A percentile compares a stretch with the other conserved stretches of the same genome.
Conservation (phyloP, 2,113 vertebrate species). For the Beaufortia kweichowensis region DNA sequence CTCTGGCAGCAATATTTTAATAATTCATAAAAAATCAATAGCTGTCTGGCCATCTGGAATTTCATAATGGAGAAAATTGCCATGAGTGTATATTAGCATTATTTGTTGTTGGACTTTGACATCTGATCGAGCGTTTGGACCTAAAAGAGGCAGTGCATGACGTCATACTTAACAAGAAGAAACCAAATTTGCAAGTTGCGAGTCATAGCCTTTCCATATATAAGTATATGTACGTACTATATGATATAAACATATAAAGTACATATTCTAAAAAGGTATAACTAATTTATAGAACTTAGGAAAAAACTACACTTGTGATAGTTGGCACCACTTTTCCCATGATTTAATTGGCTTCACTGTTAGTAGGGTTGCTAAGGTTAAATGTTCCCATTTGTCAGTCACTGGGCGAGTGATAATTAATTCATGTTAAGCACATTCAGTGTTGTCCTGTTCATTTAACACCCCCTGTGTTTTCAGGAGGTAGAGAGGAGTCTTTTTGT, state of each 20-base stretch:
- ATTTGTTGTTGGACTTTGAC: too few species aligned
- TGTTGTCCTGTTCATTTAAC: neutral
- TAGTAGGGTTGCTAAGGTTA: neutral
- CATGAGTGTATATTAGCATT: too few species aligned
- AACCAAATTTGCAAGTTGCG: too few species aligned
- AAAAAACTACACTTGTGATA: neutral
- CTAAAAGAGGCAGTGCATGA: too few species aligned
- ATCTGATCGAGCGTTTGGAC: too few species aligned
- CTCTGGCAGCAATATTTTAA: too few species aligned
- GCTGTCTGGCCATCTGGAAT: too few species aligned
- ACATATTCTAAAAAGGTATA: neutral
- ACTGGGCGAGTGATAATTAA: conserved; percentile 9
- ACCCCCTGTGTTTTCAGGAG: conserved; percentile 64
- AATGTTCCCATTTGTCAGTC: conserved; percentile 22
- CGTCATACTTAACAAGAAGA: too few species aligned
- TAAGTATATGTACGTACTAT: too few species aligned
- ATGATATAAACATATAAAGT: neutral
- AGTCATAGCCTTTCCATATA: too few species aligned
- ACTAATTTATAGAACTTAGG: conserved; percentile 3
- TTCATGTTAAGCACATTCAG: conserved; percentile 17
- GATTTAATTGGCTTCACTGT: conserved; percentile 19
- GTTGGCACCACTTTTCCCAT: neutral
- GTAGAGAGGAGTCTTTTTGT: conserved; percentile 75
- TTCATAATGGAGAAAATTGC: too few species aligned
- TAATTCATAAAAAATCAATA: too few species aligned